Conservation (phyloP, 2,797 vertebrate genomes). For the Sebastes taczanowskii region DNA sequence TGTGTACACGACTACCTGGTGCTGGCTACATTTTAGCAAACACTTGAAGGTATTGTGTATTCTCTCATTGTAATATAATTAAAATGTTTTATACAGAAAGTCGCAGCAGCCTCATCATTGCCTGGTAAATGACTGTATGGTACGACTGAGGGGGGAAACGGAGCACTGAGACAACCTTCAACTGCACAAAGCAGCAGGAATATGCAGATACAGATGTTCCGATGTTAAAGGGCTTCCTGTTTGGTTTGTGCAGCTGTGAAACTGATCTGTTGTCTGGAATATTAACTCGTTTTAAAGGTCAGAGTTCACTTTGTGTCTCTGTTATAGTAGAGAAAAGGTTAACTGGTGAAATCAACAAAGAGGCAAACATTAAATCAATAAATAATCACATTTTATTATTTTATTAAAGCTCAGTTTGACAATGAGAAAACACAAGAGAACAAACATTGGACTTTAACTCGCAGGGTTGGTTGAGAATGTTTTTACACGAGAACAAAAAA, state of each 20-base stretch:
- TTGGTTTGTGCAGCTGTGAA: conserved; percentile 61
- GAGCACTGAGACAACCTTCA: not conserved
- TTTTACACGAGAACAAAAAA: not conserved
- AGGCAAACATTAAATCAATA: not conserved
- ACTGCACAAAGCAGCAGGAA: conserved; percentile 36
- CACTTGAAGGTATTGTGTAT: conserved; percentile 85
- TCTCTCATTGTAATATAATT: conserved; percentile 92
- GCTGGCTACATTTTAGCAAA: conserved; percentile 82
- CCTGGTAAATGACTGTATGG: not conserved
- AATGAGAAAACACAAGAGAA: not conserved
- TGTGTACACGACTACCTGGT: conserved; percentile 77
- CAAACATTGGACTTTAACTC: not conserved
- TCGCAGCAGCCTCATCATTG: conserved; percentile 39
- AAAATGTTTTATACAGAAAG: conserved; percentile 90
- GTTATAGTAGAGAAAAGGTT: not conserved
- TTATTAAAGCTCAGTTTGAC: conserved; percentile 37
- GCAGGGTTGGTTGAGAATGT: not conserved
- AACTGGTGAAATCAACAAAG: not conserved
- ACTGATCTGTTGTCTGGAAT: conserved; percentile 29
- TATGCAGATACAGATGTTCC: conserved; percentile 37
- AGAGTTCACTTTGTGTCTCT: conserved; percentile 14
- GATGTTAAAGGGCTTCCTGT: conserved; percentile 57
- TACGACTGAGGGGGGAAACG: not conserved
- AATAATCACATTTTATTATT: conserved; percentile 37
- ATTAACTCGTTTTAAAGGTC: conserved; percentile 24